Evolutionary conservation across 1,140 invertebrate genomes (phyloP).

Genomic region (Drosophila subobscura): DNA sequence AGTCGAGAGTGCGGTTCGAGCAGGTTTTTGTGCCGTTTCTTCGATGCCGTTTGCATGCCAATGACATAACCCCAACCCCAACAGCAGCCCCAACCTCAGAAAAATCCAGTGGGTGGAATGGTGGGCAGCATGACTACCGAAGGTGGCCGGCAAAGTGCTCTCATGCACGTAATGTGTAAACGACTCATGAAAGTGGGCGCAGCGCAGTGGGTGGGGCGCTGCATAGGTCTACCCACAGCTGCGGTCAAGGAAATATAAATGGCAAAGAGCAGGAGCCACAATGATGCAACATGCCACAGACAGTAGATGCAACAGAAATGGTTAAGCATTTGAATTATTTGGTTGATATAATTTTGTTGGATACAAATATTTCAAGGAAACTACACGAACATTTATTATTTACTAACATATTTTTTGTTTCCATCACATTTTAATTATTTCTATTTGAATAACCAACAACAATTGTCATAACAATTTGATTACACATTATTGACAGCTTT

Average conservation of each 20-base stretch:
- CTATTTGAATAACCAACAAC: no score
- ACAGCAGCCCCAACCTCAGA: no score
- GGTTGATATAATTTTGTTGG: no score
- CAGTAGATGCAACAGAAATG: not conserved
- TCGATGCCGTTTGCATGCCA: constrained; percentile 43
- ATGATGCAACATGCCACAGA: constrained; percentile 45
- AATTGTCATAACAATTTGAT: not conserved
- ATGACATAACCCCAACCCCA: constrained; percentile 42
- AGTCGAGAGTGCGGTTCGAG: constrained; percentile 44
- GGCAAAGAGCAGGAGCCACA: constrained; percentile 38
- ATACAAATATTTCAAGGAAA: no score
- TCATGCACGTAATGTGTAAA: constrained; percentile 62
- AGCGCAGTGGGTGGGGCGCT: constrained; percentile 2
- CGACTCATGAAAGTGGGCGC: constrained; percentile 24
- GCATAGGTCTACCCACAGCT: constrained; percentile 14
- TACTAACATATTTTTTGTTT: no score
- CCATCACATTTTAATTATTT: no score
- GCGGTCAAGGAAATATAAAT: constrained; percentile 40
- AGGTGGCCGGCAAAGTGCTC: constrained; percentile 68
- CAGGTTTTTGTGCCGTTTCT: constrained; percentile 6
- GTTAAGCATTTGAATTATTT: no score
- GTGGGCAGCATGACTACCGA: constrained; percentile 32
- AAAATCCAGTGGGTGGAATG: not conserved
- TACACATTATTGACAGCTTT: constrained; percentile 27
- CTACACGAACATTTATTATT: no score